phyloP scores from a whole-genome alignment of 2,888 invertebrate genomes.

The Ptilodon capucinus region DNA sequence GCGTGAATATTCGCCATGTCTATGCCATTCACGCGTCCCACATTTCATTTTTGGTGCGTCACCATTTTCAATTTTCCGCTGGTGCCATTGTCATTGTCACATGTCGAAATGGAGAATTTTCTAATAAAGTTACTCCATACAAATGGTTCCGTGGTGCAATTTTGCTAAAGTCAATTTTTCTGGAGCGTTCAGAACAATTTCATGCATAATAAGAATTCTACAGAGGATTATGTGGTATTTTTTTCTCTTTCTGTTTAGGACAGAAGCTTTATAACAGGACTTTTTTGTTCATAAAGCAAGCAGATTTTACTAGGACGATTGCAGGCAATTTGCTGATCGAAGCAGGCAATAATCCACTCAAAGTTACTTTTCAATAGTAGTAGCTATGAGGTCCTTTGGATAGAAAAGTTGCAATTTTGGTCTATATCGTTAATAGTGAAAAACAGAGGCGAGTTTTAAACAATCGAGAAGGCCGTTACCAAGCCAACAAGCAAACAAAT shows the following conservation, averaged over 20 bases:
- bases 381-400: too few species aligned
- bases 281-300: not conserved
- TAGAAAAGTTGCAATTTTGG: too few species aligned
- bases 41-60: conserved; percentile 38
- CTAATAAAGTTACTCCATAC: conserved; percentile 37
- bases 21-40: conserved; percentile 1
- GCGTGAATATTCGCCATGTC: not conserved
- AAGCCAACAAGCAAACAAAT: too few species aligned
- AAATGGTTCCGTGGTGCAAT: conserved; percentile 30
- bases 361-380: too few species aligned
- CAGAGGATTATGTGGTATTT: not conserved
- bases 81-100: conserved; percentile 36
- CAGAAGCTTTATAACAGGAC: too few species aligned
- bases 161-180: conserved; percentile 12
- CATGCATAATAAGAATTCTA: not conserved
- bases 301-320: not conserved
- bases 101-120: conserved; percentile 29
- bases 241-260: too few species aligned
- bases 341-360: too few species aligned
- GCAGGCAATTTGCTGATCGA: too few species aligned
- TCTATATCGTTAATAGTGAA: too few species aligned
- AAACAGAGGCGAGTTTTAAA: too few species aligned
- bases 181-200: not conserved
- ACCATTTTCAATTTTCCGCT: conserved; percentile 48
- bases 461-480: too few species aligned